These are phyloP conservation scores for Taenioides sp. DNA, from an alignment of 2,797 vertebrate species.

Conservation along the genomic window DNA sequence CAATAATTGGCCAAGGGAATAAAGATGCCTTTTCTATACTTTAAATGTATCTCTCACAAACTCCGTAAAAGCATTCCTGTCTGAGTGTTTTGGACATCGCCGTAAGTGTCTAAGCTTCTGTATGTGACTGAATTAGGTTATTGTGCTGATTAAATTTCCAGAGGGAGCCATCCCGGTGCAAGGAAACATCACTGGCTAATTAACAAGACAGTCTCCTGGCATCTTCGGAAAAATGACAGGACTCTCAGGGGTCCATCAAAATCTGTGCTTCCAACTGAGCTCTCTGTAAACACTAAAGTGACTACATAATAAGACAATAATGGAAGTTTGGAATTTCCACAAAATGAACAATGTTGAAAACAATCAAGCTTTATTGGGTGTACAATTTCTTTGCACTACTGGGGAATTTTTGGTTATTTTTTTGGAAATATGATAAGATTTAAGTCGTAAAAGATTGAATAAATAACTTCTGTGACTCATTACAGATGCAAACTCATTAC, in stretches of 20 bases:
- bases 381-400: no score
- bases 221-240: slow-evolving; percentile 57
- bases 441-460: no score
- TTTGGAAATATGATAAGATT: no score
- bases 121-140: slow-evolving; percentile 71
- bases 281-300: slow-evolving; percentile 53
- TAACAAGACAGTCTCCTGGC: slow-evolving; percentile 68
- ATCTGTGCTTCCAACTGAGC: slow-evolving; percentile 46
- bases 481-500: no score
- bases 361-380: no score
- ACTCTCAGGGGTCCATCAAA: slow-evolving; percentile 49
- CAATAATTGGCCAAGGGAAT: neutral
- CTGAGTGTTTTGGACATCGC: slow-evolving; percentile 28
- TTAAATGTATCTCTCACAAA: slow-evolving; percentile 10
- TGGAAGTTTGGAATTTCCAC: neutral
- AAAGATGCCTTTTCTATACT: slow-evolving; percentile 13
- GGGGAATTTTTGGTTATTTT: no score
- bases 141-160: slow-evolving; percentile 72
- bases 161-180: slow-evolving; percentile 58
- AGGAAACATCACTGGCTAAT: slow-evolving; percentile 70
- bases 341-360: neutral
- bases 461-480: no score
- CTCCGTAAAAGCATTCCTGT: neutral
- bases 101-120: slow-evolving; percentile 17
- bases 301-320: slow-evolving; percentile 5